phyloP scores from a whole-genome alignment of 2,113 vertebrate genomes.

The Pandion haliaetus region DNA sequence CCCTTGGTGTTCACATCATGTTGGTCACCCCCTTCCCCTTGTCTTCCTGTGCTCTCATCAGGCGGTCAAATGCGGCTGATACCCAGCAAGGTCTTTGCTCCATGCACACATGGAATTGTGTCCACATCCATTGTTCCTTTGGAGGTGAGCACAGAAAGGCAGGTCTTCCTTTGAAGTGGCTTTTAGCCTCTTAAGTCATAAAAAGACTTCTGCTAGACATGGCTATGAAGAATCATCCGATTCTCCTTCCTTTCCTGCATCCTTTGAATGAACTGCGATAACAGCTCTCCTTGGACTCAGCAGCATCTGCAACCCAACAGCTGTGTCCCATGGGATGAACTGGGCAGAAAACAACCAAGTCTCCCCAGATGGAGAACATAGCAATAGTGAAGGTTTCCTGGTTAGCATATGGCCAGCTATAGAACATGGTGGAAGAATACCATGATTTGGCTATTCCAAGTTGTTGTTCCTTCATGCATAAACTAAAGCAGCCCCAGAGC shows the following conservation, averaged over 20 bases:
- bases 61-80: background rate
- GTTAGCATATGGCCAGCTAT: background rate
- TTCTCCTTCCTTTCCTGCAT: background rate
- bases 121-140: rapidly evolving
- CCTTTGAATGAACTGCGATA: background rate
- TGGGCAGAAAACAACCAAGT: background rate
- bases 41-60: rapidly evolving
- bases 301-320: rapidly evolving
- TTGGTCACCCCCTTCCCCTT: background rate
- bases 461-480: background rate
- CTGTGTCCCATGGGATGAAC: background rate
- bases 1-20: background rate
- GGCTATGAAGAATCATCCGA: background rate
- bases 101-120: rapidly evolving
- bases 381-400: background rate
- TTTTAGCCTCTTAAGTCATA: background rate
- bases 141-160: background rate
- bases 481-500: background rate
- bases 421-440: background rate
- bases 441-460: background rate
- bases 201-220: background rate
- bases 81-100: background rate
- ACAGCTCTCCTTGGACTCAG: background rate
- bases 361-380: background rate
- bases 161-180: background rate